Conservation (phyloP, 2,113 vertebrate genomes). For the Perca fluviatilis region DNA sequence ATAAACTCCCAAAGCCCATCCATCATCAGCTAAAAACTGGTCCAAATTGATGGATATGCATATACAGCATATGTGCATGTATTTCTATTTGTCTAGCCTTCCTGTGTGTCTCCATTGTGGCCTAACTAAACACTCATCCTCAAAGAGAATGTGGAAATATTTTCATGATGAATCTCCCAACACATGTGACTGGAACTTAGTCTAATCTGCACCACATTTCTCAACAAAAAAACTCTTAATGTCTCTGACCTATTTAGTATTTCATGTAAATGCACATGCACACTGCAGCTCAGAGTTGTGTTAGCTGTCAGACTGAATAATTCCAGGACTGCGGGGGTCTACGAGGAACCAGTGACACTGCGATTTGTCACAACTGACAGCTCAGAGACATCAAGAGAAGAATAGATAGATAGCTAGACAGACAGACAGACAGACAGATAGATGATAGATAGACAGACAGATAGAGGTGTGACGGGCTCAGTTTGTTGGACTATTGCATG, state of each 20-base stretch:
- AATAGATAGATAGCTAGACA: no score
- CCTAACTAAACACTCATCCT: background rate
- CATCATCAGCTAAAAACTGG: background rate
- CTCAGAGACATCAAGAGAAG: background rate
- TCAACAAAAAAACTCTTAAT: background rate
- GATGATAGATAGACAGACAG: no score
- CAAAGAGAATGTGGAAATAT: constrained; percentile 4
- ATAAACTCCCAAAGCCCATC: constrained; percentile 29
- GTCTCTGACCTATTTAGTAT: background rate
- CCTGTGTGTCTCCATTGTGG: background rate
- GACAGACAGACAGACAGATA: no score
- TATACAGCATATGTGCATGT: background rate
- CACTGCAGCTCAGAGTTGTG: background rate
- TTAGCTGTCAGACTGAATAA: constrained; percentile 13
- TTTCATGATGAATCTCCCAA: constrained; percentile 21
- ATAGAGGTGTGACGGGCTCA: no score
- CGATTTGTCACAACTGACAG: background rate
- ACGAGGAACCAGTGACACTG: no score
- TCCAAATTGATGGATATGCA: background rate
- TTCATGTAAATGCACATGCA: background rate
- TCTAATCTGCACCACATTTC: constrained; percentile 20
- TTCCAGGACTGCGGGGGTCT: background rate
- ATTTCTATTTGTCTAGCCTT: background rate
- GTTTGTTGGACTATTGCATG: no score
- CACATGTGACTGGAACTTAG: background rate